Percentiles rank a stretch among this genome's conserved stretches.
Evolutionary conservation across 2,113 vertebrate species (phyloP).

Genomic region (Myiagra hebetior): DNA sequence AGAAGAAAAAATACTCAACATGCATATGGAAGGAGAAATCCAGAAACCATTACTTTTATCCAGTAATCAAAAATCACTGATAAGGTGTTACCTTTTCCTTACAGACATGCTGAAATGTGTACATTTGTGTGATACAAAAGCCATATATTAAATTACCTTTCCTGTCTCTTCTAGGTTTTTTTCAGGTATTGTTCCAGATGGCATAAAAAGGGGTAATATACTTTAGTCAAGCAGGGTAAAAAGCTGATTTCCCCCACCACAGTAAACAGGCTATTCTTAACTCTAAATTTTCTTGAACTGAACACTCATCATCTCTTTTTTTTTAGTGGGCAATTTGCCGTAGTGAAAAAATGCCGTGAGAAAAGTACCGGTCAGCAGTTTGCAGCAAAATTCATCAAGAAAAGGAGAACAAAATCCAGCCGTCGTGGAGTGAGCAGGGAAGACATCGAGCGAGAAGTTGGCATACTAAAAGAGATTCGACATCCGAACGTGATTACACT

Average conservation of each 20-base stretch:
- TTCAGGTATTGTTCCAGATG: background rate
- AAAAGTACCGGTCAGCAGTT: constrained; percentile 82
- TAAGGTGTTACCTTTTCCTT: background rate
- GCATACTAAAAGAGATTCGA: constrained; percentile 92
- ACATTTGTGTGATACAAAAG: background rate
- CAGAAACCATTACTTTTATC: background rate
- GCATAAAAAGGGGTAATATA: background rate
- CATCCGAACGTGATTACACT: constrained; percentile 94
- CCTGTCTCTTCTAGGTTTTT: background rate
- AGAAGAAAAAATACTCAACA: background rate
- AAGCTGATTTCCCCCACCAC: background rate
- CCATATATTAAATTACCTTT: background rate
- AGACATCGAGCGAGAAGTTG: constrained; percentile 94
- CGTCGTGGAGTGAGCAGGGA: constrained; percentile 89
- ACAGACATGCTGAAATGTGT: background rate
- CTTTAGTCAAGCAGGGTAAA: background rate
- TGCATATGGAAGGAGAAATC: background rate
- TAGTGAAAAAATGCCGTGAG: constrained; percentile 92
- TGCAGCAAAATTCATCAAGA: constrained; percentile 97
- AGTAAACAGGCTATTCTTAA: background rate
- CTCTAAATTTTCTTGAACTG: background rate
- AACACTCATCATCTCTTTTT: background rate
- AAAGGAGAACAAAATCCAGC: constrained; percentile 91
- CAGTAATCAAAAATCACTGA: background rate
- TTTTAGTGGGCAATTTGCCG: constrained; percentile 91